Base-by-base conservation (phyloP, 1,140 invertebrate species). In the Bombus picipes region DNA sequence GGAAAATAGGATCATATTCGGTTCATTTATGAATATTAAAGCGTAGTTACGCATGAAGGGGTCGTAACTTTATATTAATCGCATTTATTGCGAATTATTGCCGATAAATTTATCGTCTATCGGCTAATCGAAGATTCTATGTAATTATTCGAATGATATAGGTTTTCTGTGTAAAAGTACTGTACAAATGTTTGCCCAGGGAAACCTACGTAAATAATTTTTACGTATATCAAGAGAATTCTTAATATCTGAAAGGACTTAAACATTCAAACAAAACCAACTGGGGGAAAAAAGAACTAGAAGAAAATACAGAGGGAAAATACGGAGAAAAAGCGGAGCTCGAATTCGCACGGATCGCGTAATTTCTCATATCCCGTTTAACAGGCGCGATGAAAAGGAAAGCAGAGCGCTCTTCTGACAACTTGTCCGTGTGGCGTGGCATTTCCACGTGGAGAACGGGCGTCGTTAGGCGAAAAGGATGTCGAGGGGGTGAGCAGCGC, bases 361-460 rank as follows among this genome's bases (percentile, higher is more conserved):
- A 89, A 89, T 89, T 81, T 89, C 79, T 79, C 88, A 39, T 81
- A 80, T 86, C 68, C 47, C 62, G 82, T 89, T 89, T 88, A 89
- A 43, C 77, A 68, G 15, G 39, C 78, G 83, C 83, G 79, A 86
- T 89, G 87, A 89, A 89, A 81, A 79, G 84, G 80, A 86, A 88
- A 66, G 22, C 37, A n/a, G 13, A 13, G 34, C 65, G 18, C 71
- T 81, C 77, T 28, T 39, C 62, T 62, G 75, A 80, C 70, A 65
- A 70, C n/a, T 88, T 81, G 57, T 76, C 39, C 25, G 28, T 53
- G 28, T n/a, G 81, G 41, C 66, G 68, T 47, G 82, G 78, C 81
- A 66, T 79, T 87, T 81, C 75, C 66, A 89, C 76, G 66, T 59
- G 85, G 74, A 62, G 59, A 85, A 71, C 8, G 41, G 34, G 4